Evolutionary conservation across 1,140 invertebrate genomes (phyloP), one percentile per base, ranked within the genome.

Genomic region (Oreohelix idahoensis): DNA sequence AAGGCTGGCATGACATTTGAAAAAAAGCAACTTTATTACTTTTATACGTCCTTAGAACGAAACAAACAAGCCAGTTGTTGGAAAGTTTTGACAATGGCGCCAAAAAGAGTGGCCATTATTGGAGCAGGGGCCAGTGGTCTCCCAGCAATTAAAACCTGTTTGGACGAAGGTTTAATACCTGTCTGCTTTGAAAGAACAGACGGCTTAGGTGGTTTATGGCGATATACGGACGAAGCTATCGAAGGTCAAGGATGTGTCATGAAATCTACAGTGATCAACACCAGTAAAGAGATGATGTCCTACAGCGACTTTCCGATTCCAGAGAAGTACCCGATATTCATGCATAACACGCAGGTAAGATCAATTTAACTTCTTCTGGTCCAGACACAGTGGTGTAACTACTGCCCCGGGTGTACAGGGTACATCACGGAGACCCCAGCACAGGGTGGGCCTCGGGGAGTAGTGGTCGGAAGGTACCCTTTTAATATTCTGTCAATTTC

Each of bases 241-340:
- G 85, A 86, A 1, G 87, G 87, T 26, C 85, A 87, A 58, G 81
- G 81, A 8, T 85, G 85, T 51, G 87, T 88, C 42, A 88, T 88
- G 86, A 86, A 82, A 4, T 92, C 88, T 5, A 93, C 92, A 0
- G 88, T 94, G 23, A 92, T 93, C 23, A 94, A 94, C 86, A 93
- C 93, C 0, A 93, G 92, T 66, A 94, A 94, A 79, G 94, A 94
- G 86, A 91, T 94, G 89, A 93, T 93, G 92, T 88, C 91, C 0
- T 94, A 91, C 88, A 93, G 93, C 45, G 94, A 94, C 87, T 94
- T 93, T 83, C 93, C 94, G 0, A 93, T 93, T 15, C 93, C 93
- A 0, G 81, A 77, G 35, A 88, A 93, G 15, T 93, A 84, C 49
- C 92, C 94, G 0, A 92, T 83, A 84, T 94, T 92, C 83, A 93